Evolutionary conservation across 2,888 invertebrate species (phyloP), one percentile per base, ranked within the genome.

Genomic region (Napeogenes sylphis): DNA sequence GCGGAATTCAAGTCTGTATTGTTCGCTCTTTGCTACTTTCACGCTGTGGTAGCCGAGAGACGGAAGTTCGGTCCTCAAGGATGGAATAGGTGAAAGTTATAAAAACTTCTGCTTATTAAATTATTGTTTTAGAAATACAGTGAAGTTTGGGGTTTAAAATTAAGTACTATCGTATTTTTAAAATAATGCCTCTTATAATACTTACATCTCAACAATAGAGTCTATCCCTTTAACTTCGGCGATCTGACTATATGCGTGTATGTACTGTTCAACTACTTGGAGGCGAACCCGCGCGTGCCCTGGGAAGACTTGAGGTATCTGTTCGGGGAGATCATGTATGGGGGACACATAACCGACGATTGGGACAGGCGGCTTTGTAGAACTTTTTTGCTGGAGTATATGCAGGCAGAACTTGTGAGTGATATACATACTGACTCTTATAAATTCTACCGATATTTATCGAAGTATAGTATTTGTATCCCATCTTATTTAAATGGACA

Each of bases 311-410:
- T 98, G 72, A 93, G 98, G 2, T 98, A 98, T 82, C 90, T 98
- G 30, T 98, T 98, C 79, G 98, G 98, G 0, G 98, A 98, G 88
- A 98, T 98, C 73, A 98, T 98, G 98, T 98, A 98, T 78, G 98
- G 98, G 1, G 98, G 98, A 0, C 98, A 98, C 79, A 98, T 98
- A 74, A 98, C 98, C 0, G 98, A 98, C 78, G 98, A 98, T 82
- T 98, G 98, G 97, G 98, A 98, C 82, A 91, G 98, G 56, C 91
- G 96, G 47, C 92, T 98, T 4, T 98, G 98, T 77, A 92, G 94
- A 59, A 96, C 95, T 1, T 97, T 96, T 84, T 89, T 98, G 55
- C 92, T 95, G 70, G 97, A 97, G 78, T 98, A 95, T 80, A 95
- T 98, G 93, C 94, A 95, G 76, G 92, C 96, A 0, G 96, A 97